A percentile compares a stretch with the other conserved stretches of the same genome.
phyloP scores from a whole-genome alignment of 2,797 vertebrate genomes.

The Glossophaga mutica region DNA sequence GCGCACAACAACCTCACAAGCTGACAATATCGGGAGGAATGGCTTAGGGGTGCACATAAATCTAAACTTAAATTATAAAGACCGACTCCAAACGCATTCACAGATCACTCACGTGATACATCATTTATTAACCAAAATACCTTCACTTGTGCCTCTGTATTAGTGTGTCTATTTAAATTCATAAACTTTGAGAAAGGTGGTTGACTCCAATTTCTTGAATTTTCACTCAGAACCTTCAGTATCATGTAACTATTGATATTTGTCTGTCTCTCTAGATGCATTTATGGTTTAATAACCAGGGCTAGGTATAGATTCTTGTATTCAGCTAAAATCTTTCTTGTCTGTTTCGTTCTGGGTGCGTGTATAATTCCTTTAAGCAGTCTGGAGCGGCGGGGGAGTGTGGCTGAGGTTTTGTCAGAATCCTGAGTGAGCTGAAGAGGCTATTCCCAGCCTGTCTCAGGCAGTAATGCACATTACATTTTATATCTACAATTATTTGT shows the following conservation, averaged over 20 bases:
- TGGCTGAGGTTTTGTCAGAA: not conserved
- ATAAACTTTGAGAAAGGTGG: not conserved
- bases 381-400: not conserved
- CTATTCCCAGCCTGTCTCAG: not conserved
- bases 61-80: slow-evolving; percentile 14
- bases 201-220: not conserved
- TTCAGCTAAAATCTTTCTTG: not conserved
- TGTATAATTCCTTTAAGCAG: not conserved
- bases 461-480: not conserved
- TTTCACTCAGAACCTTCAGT: not conserved
- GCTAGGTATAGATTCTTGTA: not conserved
- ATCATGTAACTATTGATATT: not conserved
- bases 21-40: slow-evolving; percentile 83
- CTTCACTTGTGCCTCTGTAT: not conserved
- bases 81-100: not conserved
- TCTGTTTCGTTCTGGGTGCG: not conserved
- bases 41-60: slow-evolving; percentile 83
- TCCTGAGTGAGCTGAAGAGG: not conserved
- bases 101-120: not conserved
- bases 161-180: not conserved
- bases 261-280: not conserved
- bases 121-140: slow-evolving; percentile 17
- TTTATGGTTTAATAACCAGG: not conserved
- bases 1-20: slow-evolving; percentile 84
- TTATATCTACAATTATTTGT: slow-evolving; percentile 8